These are phyloP conservation scores for Chamaea fasciata DNA, from an alignment of 2,113 vertebrate species.

Conservation along the genomic window DNA sequence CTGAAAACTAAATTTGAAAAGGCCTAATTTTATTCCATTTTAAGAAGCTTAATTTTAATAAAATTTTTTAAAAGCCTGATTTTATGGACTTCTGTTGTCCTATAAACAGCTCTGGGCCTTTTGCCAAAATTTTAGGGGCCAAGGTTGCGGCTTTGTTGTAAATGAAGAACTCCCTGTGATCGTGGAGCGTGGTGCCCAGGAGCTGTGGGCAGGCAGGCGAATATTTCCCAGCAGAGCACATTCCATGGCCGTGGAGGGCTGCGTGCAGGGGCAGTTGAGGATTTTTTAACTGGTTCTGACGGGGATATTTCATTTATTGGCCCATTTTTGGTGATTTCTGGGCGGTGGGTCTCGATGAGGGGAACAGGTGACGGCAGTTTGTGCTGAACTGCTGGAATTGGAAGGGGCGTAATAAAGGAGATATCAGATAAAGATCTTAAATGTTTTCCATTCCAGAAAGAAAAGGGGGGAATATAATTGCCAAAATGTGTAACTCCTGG, in stretches of 20 bases:
- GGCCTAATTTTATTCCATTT: neutral
- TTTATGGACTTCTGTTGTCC: neutral
- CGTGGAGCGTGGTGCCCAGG: rapidly evolving
- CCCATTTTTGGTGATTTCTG: neutral
- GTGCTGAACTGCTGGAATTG: neutral
- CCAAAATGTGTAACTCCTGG: neutral
- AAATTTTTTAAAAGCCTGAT: neutral
- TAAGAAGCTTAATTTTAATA: too few species aligned
- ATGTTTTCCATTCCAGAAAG: neutral
- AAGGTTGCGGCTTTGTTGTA: neutral
- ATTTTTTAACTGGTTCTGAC: neutral
- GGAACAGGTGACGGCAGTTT: neutral
- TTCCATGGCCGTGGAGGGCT: rapidly evolving
- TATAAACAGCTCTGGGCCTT: neutral
- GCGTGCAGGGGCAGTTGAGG: rapidly evolving
- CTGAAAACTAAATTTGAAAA: neutral
- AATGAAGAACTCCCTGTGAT: rapidly evolving
- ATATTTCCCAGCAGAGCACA: neutral
- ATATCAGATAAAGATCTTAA: neutral
- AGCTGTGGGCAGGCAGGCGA: neutral
- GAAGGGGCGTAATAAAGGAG: neutral
- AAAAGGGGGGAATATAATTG: neutral
- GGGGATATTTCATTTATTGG: neutral
- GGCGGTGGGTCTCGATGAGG: neutral
- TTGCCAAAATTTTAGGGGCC: neutral